A percentile compares a stretch with the other conserved stretches of the same genome.
These are phyloP conservation scores for Stenodera caucasica DNA, from an alignment of 2,888 invertebrate species.

Conservation along the genomic window DNA sequence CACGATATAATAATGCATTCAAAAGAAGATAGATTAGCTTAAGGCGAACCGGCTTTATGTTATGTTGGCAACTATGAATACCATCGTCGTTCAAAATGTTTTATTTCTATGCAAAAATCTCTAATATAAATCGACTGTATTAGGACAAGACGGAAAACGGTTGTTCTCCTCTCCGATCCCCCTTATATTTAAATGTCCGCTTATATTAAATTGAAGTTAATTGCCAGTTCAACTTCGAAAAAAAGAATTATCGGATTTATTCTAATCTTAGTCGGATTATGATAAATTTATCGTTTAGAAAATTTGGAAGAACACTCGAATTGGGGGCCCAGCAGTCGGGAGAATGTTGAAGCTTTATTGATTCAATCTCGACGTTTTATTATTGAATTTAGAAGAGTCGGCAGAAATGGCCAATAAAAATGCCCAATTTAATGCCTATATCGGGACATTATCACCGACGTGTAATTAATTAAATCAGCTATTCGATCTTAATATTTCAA, in stretches of 20 bases:
- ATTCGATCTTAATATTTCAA: not conserved
- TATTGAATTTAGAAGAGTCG: not conserved
- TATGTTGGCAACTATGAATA: slow-evolving; percentile 24
- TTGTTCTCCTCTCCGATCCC: not conserved
- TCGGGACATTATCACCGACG: not conserved
- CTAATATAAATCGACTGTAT: slow-evolving; percentile 25
- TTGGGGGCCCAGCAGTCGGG: no score
- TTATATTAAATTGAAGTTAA: not conserved
- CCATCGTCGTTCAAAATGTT: slow-evolving; percentile 18
- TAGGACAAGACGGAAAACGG: slow-evolving; percentile 15
- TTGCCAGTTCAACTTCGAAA: not conserved
- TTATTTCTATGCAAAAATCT: slow-evolving; percentile 18
- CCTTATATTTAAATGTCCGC: not conserved
- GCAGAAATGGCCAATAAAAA: not conserved
- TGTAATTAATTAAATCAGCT: not conserved
- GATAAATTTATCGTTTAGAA: no score
- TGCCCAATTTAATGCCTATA: not conserved
- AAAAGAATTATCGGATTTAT: no score
- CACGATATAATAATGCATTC: slow-evolving; percentile 27
- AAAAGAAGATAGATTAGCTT: slow-evolving; percentile 28
- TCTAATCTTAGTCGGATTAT: no score
- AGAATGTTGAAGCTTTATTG: not conserved
- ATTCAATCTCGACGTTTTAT: not conserved
- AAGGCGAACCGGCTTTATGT: slow-evolving; percentile 26
- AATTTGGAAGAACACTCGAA: no score